These are phyloP conservation scores for Acanthosepion lycidas DNA, from an alignment of 2,888 invertebrate species.

Conservation along the genomic window DNA sequence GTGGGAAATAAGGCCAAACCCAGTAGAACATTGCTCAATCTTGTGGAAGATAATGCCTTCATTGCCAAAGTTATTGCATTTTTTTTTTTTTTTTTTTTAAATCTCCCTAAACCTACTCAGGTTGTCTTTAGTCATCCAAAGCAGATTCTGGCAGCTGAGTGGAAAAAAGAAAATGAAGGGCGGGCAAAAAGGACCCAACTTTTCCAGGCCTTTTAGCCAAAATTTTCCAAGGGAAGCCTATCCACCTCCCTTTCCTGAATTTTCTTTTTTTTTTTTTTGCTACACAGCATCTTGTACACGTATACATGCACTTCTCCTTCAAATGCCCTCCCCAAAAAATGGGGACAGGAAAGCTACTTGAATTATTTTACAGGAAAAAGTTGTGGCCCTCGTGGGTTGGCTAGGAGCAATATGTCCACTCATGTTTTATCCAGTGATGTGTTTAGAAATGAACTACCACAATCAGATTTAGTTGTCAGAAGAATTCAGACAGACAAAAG, in stretches of 20 bases:
- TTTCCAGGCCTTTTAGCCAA: conserved; percentile 4
- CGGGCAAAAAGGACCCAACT: background rate
- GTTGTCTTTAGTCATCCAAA: background rate
- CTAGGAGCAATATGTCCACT: conserved; percentile 20
- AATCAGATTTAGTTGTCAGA: background rate
- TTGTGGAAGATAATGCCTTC: background rate
- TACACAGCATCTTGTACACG: conserved; percentile 33
- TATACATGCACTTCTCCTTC: background rate
- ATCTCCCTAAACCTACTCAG: background rate
- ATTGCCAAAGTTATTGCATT: background rate
- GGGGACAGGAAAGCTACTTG: conserved; percentile 10
- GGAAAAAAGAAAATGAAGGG: background rate
- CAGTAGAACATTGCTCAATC: background rate
- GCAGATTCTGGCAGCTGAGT: conserved; percentile 3
- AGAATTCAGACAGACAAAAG: background rate
- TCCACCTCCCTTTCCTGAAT: background rate
- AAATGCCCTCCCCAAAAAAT: background rate
- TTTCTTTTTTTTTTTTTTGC: background rate
- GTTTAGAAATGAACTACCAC: background rate
- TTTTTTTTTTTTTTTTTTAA: background rate
- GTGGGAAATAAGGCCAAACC: background rate
- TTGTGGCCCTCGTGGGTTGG: conserved; percentile 12
- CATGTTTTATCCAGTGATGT: background rate
- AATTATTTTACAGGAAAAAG: background rate
- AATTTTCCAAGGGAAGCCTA: background rate